Percentiles rank a stretch among this genome's conserved stretches.
Evolutionary conservation across 2,797 vertebrate species (phyloP).

Genomic region (Mastacembelus armatus): DNA sequence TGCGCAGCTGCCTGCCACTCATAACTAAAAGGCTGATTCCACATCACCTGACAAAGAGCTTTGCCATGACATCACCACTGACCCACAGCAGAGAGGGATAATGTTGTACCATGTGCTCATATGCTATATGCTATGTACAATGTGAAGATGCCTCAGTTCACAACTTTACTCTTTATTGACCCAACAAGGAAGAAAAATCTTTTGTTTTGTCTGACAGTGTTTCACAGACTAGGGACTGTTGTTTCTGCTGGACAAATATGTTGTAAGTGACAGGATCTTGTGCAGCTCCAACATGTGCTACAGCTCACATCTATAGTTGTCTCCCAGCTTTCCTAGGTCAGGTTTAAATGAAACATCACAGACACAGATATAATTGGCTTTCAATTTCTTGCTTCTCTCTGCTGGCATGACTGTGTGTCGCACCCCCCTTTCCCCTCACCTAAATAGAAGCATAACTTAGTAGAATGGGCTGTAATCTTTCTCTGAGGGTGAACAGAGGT

Average conservation of each 20-base stretch:
- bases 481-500: conserved; percentile 31
- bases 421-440: conserved; percentile 29
- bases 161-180: conserved; percentile 12
- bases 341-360: conserved; percentile 34
- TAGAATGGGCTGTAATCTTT: conserved; percentile 44
- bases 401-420: no score
- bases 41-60: conserved; percentile 55
- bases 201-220: conserved; percentile 1
- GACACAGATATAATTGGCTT: conserved; percentile 48
- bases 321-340: conserved; percentile 27
- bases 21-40: conserved; percentile 45
- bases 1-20: conserved; percentile 44
- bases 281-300: not conserved
- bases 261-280: conserved; percentile 6
- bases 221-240: not conserved
- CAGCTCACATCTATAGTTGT: conserved; percentile 16
- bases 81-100: conserved; percentile 22
- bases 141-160: conserved; percentile 10
- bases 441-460: conserved; percentile 41
- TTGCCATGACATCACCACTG: conserved; percentile 25
- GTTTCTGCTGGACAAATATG: conserved; percentile 2
- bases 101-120: not conserved
- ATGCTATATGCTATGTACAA: not conserved
- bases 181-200: conserved; percentile 2
- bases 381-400: conserved; percentile 30